Evolutionary conservation across 2,888 invertebrate species (phyloP), one percentile per base, ranked within the genome.

Genomic region (Sialis lutaria): DNA sequence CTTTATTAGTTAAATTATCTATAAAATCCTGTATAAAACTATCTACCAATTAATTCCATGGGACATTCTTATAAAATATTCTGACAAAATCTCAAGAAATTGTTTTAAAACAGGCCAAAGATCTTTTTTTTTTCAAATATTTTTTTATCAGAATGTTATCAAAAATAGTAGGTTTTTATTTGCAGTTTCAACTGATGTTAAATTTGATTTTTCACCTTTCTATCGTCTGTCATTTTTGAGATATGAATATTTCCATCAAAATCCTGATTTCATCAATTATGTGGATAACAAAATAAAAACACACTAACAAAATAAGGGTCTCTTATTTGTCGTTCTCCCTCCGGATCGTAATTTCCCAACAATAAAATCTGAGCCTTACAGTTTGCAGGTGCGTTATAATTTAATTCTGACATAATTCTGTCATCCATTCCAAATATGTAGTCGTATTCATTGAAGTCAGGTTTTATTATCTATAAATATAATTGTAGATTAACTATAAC

Each of bases 371-470:
- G 75, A 0, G 91, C 87, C 59, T 74, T 82, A 49, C 73, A 67
- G 30, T 70, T 68, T 6, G 49, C 55, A 1, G 87, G 85, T 33
- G 80, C 76, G 54, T 71, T 66, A 32, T 67, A 64, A 33, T 74
- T 72, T 47, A 89, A 64, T 53, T 80, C 77, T 6, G 62, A 64
- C 67, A 95, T 89, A 60, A 95, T 96, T 9, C 78, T 77, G 48
- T 87, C 74, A 62, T 96, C 96, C 93, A 95, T 95, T 6, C 93
- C 95, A 69, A 96, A 90, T 55, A 96, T 92, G 62, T 77, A 88
- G 64, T 93, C 84, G 63, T 82, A 96, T 8, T 75, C 67, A 7
- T 70, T 61, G 57, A 89, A 95, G 60, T 96, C 95, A 12, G 74
- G 69, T 39, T 70, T 58, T 6, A 66, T 72, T 42, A 93, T 73